Base-by-base conservation (phyloP, 2,797 vertebrate species). In the Danio jaintianensis region DNA sequence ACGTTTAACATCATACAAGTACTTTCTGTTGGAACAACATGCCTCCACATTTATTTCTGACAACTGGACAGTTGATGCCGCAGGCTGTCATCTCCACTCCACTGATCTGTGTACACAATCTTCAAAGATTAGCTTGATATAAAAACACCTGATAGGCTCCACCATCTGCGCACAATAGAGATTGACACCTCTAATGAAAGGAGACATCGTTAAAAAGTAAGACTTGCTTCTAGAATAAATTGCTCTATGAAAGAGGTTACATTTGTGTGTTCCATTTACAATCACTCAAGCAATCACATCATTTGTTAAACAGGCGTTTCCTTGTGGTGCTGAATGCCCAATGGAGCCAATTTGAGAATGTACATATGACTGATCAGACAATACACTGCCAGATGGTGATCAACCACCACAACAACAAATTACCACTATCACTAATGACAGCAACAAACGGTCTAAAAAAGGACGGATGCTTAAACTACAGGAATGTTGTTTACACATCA, bases 311-410 rank as follows among this genome's bases (percentile, higher is more conserved):
- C 20, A 53, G 47, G 2, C 11, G 20, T 55, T 43, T 7, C 52
- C 36, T 67, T 40, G 18, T 12, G 67, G 8, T 73, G 52, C 63
- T 29, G 52, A 78, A 22, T 56, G 20, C 43, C 74, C 68, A 78
- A 10, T 6, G 73, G 67, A 58, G 40, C 50, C 74, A 75, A 72
- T 77, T 82, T 77, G 70, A 78, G 8, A 66, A 69, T 36, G 36
- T 64, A 71, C 56, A 82, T 55, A 77, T 64, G 81, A 61, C 78
- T 82, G 62, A 73, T 82, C 53, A 78, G 45, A 73, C 67, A 72
- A 42, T 66, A 29, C 20, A 40, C 42, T 43, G 29, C 10, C 75
- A 78, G 75, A 78, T 73, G 62, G 53, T 52, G 12, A 59, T 64
- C 20, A 43, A 13, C 6, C 36, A 73, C 38, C 18, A 5, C 9